A percentile compares a stretch with the other conserved stretches of the same genome.
These are phyloP conservation scores for Argyresthia goedartella DNA, from an alignment of 2,888 invertebrate genomes.

Conservation along the genomic window DNA sequence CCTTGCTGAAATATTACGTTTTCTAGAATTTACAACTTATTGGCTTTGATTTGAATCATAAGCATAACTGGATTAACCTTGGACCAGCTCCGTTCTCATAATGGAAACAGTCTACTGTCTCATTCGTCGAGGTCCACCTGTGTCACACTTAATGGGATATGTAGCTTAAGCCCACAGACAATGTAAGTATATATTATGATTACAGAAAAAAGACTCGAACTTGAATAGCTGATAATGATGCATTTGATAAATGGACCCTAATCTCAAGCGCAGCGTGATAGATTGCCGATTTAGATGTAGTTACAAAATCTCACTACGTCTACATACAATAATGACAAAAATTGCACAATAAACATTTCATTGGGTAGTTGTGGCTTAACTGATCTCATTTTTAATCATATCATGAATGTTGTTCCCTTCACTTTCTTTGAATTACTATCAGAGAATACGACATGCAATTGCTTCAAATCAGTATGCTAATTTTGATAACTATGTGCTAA, in stretches of 20 bases:
- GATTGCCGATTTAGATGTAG: constrained; percentile 27
- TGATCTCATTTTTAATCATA: constrained; percentile 54
- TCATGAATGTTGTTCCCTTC: constrained; percentile 42
- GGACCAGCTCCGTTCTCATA: too few species aligned
- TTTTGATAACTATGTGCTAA: neutral
- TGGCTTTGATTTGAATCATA: too few species aligned
- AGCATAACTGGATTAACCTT: too few species aligned
- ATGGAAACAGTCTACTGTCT: too few species aligned
- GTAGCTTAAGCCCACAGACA: too few species aligned
- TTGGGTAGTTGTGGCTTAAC: constrained; percentile 41
- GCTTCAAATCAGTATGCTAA: neutral
- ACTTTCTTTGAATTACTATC: constrained; percentile 42
- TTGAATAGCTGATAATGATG: constrained; percentile 28
- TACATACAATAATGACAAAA: constrained; percentile 34
- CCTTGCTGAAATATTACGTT: too few species aligned
- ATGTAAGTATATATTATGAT: too few species aligned
- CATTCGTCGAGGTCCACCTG: too few species aligned
- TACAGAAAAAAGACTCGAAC: too few species aligned
- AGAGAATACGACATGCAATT: neutral
- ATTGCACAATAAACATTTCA: constrained; percentile 58
- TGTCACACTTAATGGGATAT: too few species aligned
- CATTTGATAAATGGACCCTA: constrained; percentile 44
- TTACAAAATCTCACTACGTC: constrained; percentile 34
- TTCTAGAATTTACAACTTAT: too few species aligned
- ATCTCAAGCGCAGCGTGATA: constrained; percentile 42